Conservation (phyloP, 2,888 invertebrate species). For the Vannuccia rotundouncinata region DNA sequence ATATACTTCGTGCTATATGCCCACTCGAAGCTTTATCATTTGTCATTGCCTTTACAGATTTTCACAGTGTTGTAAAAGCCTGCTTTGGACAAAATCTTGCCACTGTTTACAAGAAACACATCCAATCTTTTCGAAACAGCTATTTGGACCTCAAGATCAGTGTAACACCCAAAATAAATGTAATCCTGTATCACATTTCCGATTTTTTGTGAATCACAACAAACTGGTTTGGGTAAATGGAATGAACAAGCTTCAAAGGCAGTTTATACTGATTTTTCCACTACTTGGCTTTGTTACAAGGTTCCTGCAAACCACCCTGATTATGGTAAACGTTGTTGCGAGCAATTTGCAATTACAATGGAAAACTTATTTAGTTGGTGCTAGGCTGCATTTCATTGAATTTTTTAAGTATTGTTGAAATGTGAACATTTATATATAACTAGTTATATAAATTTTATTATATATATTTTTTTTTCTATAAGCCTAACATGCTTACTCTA, state of each 20-base stretch:
- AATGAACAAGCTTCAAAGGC: neutral
- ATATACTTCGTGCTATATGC: constrained; percentile 16
- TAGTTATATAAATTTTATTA: neutral
- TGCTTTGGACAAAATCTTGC: constrained; percentile 17
- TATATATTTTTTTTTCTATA: neutral
- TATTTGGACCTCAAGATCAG: neutral
- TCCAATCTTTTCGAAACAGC: neutral
- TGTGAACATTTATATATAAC: neutral
- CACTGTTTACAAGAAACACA: neutral
- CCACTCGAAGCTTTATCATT: constrained; percentile 25
- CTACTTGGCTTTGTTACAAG: neutral
- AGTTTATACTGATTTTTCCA: neutral
- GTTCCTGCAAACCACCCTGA: neutral
- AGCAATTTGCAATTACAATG: neutral
- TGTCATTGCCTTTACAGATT: constrained; percentile 9
- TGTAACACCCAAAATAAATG: neutral
- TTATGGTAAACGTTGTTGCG: neutral
- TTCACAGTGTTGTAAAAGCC: neutral
- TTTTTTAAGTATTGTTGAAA: neutral
- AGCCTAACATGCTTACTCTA: no score
- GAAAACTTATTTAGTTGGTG: neutral
- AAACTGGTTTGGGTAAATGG: neutral
- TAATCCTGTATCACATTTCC: neutral
- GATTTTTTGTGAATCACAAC: constrained; percentile 11
- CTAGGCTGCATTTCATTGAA: neutral